phyloP scores from a whole-genome alignment of 2,113 vertebrate species.

The Tetrao urogallus region DNA sequence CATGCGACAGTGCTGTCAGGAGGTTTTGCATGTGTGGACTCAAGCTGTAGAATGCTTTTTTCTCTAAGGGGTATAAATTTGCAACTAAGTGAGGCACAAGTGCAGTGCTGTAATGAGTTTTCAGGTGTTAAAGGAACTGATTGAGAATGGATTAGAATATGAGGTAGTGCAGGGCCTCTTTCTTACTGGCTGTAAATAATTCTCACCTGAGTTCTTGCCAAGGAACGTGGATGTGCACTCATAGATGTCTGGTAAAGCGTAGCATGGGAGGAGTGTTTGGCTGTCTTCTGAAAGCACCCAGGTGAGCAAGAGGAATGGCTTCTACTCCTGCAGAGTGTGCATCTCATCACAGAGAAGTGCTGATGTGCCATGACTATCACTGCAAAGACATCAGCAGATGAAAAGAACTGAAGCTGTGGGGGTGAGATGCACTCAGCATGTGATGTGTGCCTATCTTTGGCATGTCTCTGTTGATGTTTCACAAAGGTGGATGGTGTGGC shows the following conservation, averaged over 20 bases:
- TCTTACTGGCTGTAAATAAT: background rate
- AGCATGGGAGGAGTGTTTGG: background rate
- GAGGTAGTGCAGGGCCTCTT: background rate
- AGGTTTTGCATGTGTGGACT: background rate
- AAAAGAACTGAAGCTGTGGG: background rate
- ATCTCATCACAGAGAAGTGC: fast-evolving
- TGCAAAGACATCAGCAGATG: background rate
- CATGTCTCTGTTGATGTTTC: background rate
- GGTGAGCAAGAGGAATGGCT: background rate
- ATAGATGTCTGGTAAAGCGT: background rate
- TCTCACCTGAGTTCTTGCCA: background rate
- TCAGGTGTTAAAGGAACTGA: background rate
- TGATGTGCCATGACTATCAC: background rate
- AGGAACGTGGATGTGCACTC: background rate
- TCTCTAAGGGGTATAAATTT: background rate
- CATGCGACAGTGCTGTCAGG: background rate
- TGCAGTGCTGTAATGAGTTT: background rate
- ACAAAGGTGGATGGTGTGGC: background rate
- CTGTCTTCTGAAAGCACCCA: background rate
- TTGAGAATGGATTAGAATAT: background rate
- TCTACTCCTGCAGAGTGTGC: background rate
- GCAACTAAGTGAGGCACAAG: background rate
- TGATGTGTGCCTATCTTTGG: background rate
- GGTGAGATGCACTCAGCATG: background rate
- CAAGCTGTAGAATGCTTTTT: background rate